Conservation (phyloP, 2,888 invertebrate genomes). For the Ptychoptera contaminata region DNA sequence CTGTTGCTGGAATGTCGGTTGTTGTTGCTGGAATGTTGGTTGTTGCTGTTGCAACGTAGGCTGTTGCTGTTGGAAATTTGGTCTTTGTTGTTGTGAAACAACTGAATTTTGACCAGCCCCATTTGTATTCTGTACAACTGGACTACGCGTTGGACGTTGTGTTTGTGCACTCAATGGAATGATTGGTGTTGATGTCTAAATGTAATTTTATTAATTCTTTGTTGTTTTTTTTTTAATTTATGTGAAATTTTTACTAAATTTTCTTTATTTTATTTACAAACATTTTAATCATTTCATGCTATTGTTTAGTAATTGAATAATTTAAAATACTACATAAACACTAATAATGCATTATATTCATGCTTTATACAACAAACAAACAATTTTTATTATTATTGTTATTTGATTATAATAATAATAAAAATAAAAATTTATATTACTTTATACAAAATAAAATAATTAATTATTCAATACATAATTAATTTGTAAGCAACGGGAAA, state of each 20-base stretch:
- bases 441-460: too few species aligned
- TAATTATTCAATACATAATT: too few species aligned
- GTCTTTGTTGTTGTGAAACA: background rate
- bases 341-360: background rate
- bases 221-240: background rate
- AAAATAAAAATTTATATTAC: too few species aligned
- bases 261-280: background rate
- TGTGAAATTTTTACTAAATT: background rate
- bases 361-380: too few species aligned
- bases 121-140: background rate
- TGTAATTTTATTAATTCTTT: too few species aligned
- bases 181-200: background rate
- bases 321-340: background rate
- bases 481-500: too few species aligned
- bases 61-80: background rate
- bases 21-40: background rate
- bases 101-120: background rate
- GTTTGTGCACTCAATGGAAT: background rate
- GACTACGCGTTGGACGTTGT: constrained; percentile 3
- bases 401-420: too few species aligned
- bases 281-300: background rate
- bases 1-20: background rate
- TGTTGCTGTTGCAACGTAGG: background rate
- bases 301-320: constrained; percentile 1
- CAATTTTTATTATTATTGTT: too few species aligned